phyloP scores from a whole-genome alignment of 1,140 invertebrate genomes.

The Drosophila kikkawai region DNA sequence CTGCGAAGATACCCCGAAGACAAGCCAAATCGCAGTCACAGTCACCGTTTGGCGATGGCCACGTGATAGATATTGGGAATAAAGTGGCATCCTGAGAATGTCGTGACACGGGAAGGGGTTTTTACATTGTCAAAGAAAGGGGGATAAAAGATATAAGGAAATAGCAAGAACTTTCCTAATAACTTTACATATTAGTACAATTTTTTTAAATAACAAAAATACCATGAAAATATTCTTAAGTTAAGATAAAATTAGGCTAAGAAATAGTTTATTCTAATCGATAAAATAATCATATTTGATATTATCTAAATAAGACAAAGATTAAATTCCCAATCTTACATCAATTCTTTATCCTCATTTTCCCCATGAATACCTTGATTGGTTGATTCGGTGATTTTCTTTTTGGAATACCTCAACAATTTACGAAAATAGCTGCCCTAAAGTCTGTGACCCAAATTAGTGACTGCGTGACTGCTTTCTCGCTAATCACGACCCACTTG shows the following conservation, averaged over 20 bases:
- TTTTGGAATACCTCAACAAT: constrained; percentile 9
- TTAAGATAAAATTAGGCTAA: no score
- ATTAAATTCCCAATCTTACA: not conserved
- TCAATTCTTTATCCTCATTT: not conserved
- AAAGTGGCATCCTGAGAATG: constrained; percentile 10
- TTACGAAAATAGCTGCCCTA: constrained; percentile 21
- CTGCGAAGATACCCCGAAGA: constrained; percentile 72
- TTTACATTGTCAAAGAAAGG: not conserved
- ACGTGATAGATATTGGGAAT: constrained; percentile 17
- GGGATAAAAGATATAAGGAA: not conserved
- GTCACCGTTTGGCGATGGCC: constrained; percentile 38
- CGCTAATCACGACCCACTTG: constrained; percentile 45
- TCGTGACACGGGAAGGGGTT: constrained; percentile 1
- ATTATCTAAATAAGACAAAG: not conserved
- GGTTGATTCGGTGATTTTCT: not conserved
- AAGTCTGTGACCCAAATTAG: constrained; percentile 19
- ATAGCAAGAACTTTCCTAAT: no score
- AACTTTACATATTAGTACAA: no score
- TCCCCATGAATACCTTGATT: not conserved
- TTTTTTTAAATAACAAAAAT: no score
- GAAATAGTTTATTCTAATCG: no score
- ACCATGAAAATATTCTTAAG: no score
- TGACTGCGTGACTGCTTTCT: constrained; percentile 40
- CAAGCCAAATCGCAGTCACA: constrained; percentile 46
- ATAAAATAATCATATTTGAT: no score